phyloP scores from a whole-genome alignment of 2,888 invertebrate species.

The Cerastis leucographa region DNA sequence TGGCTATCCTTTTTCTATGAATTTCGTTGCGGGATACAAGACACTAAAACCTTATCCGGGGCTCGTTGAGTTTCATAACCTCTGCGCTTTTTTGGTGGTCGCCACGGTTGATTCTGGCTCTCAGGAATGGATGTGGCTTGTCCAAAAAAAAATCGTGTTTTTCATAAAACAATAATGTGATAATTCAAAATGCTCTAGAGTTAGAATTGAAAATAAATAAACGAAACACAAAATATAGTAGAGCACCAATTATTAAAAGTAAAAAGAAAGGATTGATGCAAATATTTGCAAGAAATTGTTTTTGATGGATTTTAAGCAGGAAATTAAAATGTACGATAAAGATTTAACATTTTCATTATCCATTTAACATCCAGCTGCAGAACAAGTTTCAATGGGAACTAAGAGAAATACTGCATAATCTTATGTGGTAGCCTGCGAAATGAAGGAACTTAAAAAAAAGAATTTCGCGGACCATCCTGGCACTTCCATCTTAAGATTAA shows the following conservation, averaged over 20 bases:
- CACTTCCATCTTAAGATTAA: too few relatives aligned
- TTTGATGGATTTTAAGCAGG: neutral
- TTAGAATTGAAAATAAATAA: neutral
- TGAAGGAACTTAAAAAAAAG: too few relatives aligned
- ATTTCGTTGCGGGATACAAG: neutral
- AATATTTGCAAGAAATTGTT: neutral
- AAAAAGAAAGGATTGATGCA: neutral
- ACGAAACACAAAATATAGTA: neutral
- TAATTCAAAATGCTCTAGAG: too few relatives aligned
- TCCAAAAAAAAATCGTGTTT: too few relatives aligned
- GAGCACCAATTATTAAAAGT: neutral
- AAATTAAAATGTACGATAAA: too few relatives aligned
- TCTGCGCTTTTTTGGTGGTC: neutral
- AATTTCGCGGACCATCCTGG: too few relatives aligned
- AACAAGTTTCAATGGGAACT: neutral
- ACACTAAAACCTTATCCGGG: neutral
- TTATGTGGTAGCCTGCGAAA: too few relatives aligned
- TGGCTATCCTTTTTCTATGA: too few relatives aligned
- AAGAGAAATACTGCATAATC: neutral
- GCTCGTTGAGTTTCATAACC: neutral
- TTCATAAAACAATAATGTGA: too few relatives aligned
- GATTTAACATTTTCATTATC: too few relatives aligned
- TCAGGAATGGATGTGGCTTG: neutral
- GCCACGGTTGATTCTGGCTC: neutral
- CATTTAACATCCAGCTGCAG: neutral